Evolutionary conservation across 2,797 vertebrate species (phyloP).

Genomic region (Cyclura pinguis): DNA sequence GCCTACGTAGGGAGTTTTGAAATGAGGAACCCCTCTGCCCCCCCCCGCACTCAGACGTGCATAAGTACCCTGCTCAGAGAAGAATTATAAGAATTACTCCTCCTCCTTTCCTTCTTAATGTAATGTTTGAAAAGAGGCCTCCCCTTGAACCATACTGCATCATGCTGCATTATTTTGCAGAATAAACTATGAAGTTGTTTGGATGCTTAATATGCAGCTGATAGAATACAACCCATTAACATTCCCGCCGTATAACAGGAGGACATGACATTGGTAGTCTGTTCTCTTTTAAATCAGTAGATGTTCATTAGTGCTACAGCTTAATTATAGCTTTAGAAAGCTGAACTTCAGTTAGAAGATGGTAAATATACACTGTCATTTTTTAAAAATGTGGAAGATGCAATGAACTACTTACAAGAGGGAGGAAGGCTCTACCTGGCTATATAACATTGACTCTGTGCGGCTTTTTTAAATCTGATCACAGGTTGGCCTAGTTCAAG

Average conservation of each 20-base stretch:
- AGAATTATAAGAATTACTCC: too few relatives aligned
- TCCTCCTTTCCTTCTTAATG: too few relatives aligned
- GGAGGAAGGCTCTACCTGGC: background rate
- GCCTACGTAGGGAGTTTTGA: background rate
- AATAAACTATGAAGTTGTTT: conserved; percentile 46
- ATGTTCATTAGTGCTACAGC: conserved; percentile 64
- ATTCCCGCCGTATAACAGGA: conserved; percentile 50
- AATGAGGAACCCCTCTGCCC: background rate
- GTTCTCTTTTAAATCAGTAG: conserved; percentile 69
- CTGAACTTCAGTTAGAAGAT: conserved; percentile 42
- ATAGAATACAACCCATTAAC: conserved; percentile 58
- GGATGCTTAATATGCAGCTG: conserved; percentile 61
- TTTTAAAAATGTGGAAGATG: background rate
- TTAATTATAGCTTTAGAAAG: conserved; percentile 68
- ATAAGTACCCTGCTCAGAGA: too few relatives aligned
- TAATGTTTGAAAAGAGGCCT: background rate
- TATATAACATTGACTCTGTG: conserved; percentile 20
- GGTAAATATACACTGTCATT: conserved; percentile 48
- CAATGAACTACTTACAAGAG: conserved; percentile 48
- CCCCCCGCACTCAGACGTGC: too few relatives aligned
- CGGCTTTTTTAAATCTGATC: background rate
- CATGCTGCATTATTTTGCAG: conserved; percentile 59
- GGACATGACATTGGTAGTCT: conserved; percentile 59
- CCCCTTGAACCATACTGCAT: conserved; percentile 50
- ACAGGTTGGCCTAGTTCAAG: conserved; percentile 6